These are phyloP conservation scores for Chloebia gouldiae DNA, from an alignment of 2,113 vertebrate genomes.

Conservation along the genomic window DNA sequence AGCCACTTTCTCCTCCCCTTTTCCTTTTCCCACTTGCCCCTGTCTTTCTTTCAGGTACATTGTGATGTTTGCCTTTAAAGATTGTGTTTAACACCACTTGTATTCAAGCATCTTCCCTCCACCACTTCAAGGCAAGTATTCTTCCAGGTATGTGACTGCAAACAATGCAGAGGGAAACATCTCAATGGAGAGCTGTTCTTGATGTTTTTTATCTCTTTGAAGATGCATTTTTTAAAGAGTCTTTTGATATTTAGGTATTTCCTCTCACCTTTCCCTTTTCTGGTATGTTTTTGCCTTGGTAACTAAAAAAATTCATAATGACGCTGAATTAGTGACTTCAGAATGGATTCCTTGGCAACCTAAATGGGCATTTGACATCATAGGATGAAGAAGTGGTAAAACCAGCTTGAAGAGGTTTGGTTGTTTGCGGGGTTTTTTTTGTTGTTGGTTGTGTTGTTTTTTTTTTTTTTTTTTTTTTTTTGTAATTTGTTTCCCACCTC, in stretches of 20 bases:
- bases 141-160: conserved; percentile 43
- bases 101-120: neutral
- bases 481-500: neutral
- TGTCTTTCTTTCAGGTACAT: conserved; percentile 5
- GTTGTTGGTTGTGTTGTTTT: neutral
- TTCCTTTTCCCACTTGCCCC: neutral
- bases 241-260: conserved; percentile 40
- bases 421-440: neutral
- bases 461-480: neutral
- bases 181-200: neutral
- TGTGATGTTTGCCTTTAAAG: conserved; percentile 28
- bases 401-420: neutral
- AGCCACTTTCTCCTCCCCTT: neutral
- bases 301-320: neutral
- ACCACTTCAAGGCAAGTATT: conserved; percentile 40
- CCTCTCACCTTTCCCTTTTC: neutral
- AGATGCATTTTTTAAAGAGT: neutral
- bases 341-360: neutral
- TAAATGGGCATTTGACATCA: neutral
- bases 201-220: conserved; percentile 30
- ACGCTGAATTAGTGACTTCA: neutral
- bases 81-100: conserved; percentile 14
- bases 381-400: neutral
- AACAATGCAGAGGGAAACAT: conserved; percentile 13
- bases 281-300: neutral